Base-by-base conservation (phyloP, 2,797 vertebrate genomes). In the Chaetodon trifasciatus region DNA sequence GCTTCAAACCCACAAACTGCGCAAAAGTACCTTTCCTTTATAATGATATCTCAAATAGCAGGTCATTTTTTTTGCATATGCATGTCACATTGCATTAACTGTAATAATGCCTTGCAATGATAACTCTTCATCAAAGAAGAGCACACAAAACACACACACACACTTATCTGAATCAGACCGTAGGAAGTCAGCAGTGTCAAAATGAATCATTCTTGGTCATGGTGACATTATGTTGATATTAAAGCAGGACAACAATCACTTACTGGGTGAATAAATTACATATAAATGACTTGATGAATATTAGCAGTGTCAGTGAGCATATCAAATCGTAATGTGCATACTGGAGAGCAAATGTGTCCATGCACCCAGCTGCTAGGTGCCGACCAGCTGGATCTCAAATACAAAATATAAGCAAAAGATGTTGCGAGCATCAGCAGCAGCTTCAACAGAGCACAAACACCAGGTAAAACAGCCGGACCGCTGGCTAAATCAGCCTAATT, bases 401-500 rank as follows among this genome's bases (percentile, higher is more conserved):
- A 71, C 83, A 89, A 86, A 90, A 80, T 60, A 87, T 68, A 46
- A 87, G 83, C 86, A 82, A 80, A 89, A 78, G 79, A 81, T 84
- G 78, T 71, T 78, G 80, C 57, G 69, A 66, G 35, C 88, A 74
- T 71, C 77, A 68, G 78, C 79, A 81, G 66, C 75, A 52, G 81
- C 86, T 85, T 78, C 84, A 82, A 8, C 74, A 21, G 80, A 81
- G 80, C 76, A 65, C 39, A 66, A 58, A 63, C 66, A 24, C 1
- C 75, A 85, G 69, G 74, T 86, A 61, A 76, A 84, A 71, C 74
- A 77, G 32, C 47, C 16, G 4, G 10, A 68, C 80, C 68, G 24
- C 67, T 32, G 70, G 68, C 74, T 52, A 73, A 82, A 84, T 81
- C 78, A 60, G 76, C 64, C 76, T 76, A 21, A 76, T 86, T 86